Evolutionary conservation across 2,797 vertebrate genomes (phyloP).

Genomic region (Dermochelys coriacea): DNA sequence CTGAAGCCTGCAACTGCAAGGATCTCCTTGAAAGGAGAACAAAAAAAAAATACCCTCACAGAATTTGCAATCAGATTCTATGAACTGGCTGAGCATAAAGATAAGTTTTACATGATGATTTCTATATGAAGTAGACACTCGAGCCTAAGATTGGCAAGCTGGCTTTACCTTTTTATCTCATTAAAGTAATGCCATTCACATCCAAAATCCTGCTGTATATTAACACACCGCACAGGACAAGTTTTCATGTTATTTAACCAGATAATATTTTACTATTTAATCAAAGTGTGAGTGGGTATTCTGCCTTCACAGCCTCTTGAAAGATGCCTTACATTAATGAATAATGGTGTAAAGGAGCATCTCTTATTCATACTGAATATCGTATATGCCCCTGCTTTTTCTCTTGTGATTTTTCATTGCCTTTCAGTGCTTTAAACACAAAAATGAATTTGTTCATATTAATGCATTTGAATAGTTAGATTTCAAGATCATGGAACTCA

Average conservation of each 20-base stretch:
- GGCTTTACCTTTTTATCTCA: conserved; percentile 15
- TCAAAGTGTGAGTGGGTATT: not conserved
- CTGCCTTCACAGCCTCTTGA: not conserved
- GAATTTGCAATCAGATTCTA: not conserved
- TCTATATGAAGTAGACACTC: not conserved
- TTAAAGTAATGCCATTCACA: not conserved
- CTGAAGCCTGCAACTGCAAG: not conserved
- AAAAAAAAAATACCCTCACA: not conserved
- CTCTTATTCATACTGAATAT: not conserved
- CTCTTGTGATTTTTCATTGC: conserved; percentile 25
- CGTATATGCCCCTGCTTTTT: not conserved
- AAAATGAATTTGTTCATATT: conserved; percentile 44
- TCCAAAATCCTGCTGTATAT: not conserved
- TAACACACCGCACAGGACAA: not conserved
- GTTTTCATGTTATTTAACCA: not conserved
- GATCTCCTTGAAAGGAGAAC: not conserved
- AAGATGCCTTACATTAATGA: not conserved
- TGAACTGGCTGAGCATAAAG: not conserved
- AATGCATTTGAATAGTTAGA: conserved; percentile 46
- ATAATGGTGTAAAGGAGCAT: not conserved
- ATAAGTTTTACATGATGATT: conserved; percentile 17
- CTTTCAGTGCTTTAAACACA: conserved; percentile 27
- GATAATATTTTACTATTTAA: not conserved
- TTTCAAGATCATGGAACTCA: conserved; percentile 59
- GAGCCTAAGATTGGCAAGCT: not conserved